Base-by-base conservation (phyloP, 2,113 vertebrate species). In the Bagarius yarrelli region DNA sequence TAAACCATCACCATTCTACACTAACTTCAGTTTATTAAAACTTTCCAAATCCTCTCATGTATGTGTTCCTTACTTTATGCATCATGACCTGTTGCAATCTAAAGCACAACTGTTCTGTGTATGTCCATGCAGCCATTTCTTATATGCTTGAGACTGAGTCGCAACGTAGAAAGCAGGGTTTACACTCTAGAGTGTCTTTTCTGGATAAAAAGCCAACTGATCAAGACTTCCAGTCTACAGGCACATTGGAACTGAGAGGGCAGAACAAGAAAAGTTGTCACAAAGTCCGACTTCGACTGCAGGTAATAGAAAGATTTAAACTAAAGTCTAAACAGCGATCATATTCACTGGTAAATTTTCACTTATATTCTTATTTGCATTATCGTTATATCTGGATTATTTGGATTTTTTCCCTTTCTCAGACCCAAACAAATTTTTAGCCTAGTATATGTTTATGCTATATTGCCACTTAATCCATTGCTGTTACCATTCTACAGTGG, bases 141-240 rank as follows among this genome's bases (percentile, higher is more conserved):
- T 98, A 94, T 34, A 90, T 85, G 0, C 86, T 98, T 11, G 96
- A 98, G 85, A 94, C 92, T 2, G 98, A 99, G 82, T 92, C 91
- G 0, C 91, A 92, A 69, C 94, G 95, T 86, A 92, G 93, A 83
- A 95, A 93, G 85, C 88, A 92, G 57, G 94, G 94, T 1, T 87
- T 95, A 64, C 90, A 89, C 0, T 94, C 96, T 2, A 93, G 98
- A 90, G 94, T 95, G 14, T 89, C 88, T 34, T 97, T 98, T 89
- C 86, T 81, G 83, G 92, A 90, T 81, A 91, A 86, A 44, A 86
- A 80, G 56, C 57, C 5, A 32, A 44, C 87, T 6, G 90, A 90
- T 0, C 88, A 92, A 15, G 95, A 97, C 71, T 89, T 91, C 85
- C 90, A 91, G 85, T 90, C 92, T 1, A 94, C 89, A 0, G 91